Percentiles rank a stretch among this genome's conserved stretches.
Conservation (phyloP, 2,888 invertebrate species). For the Aporophyla nigra region DNA sequence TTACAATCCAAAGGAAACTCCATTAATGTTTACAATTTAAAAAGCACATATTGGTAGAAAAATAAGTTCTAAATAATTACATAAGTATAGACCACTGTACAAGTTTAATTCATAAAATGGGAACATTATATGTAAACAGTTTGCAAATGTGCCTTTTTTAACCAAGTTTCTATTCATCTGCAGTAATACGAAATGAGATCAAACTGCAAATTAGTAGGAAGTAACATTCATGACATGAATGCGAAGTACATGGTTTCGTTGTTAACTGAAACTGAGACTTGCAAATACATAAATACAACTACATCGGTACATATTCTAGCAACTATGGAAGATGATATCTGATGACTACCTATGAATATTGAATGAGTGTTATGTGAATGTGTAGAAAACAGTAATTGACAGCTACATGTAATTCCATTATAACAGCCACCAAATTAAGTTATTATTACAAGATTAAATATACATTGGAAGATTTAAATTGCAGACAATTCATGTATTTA, state of each 20-base stretch:
- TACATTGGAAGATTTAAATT: slow-evolving; percentile 59
- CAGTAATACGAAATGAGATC: slow-evolving; percentile 63
- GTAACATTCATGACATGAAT: slow-evolving; percentile 13
- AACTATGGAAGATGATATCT: slow-evolving; percentile 72
- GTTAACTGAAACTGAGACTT: slow-evolving; percentile 59
- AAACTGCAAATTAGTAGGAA: slow-evolving; percentile 54
- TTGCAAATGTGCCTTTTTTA: slow-evolving; percentile 14
- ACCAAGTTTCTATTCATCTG: slow-evolving; percentile 41
- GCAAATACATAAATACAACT: slow-evolving; percentile 60
- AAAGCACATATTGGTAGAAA: neutral
- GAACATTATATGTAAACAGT: slow-evolving; percentile 11
- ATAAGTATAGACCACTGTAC: slow-evolving; percentile 10
- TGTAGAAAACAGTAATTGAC: slow-evolving; percentile 76
- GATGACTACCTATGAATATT: slow-evolving; percentile 62
- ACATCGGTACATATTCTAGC: slow-evolving; percentile 66
- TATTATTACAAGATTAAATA: slow-evolving; percentile 55
- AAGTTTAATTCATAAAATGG: slow-evolving; percentile 21
- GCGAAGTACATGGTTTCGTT: slow-evolving; percentile 18
- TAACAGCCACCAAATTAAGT: slow-evolving; percentile 66
- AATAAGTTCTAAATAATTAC: slow-evolving; percentile 3
- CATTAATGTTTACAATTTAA: slow-evolving; percentile 13
- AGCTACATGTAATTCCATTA: slow-evolving; percentile 72
- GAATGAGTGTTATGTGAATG: slow-evolving; percentile 70
- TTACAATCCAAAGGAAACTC: slow-evolving; percentile 34
- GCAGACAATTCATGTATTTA: slow-evolving; percentile 50